phyloP scores from a whole-genome alignment of 2,888 invertebrate species.

The Colostygia pectinataria region DNA sequence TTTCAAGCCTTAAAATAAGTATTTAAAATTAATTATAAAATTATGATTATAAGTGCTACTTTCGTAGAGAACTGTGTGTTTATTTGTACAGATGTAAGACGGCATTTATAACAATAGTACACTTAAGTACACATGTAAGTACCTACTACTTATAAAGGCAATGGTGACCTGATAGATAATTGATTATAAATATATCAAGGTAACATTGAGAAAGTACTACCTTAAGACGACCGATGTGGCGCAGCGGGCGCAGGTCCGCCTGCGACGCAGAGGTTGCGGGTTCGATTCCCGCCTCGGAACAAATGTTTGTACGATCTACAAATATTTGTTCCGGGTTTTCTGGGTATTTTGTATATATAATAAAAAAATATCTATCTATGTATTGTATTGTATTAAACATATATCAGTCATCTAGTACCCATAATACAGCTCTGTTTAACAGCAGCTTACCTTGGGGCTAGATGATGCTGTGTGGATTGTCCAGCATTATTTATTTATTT shows the following conservation, averaged over 20 bases:
- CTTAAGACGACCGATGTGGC: no score
- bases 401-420: no score
- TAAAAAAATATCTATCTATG: no score
- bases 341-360: no score
- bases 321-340: no score
- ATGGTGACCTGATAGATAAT: conserved; percentile 27
- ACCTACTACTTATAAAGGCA: conserved; percentile 25
- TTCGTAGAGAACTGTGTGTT: conserved; percentile 19
- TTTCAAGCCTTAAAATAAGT: not conserved
- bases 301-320: no score
- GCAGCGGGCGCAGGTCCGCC: no score
- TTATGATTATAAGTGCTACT: conserved; percentile 8
- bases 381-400: no score
- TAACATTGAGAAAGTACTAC: conserved; percentile 6
- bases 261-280: no score
- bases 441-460: not conserved
- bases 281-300: no score
- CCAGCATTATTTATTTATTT: no score
- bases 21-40: conserved; percentile 17
- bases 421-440: no score
- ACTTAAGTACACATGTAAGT: not conserved
- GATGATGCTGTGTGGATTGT: not conserved
- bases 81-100: conserved; percentile 32
- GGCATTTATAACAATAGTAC: conserved; percentile 29
- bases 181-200: conserved; percentile 21